Evolutionary conservation across 2,113 vertebrate species (phyloP).

Genomic region (Hippolais icterina): DNA sequence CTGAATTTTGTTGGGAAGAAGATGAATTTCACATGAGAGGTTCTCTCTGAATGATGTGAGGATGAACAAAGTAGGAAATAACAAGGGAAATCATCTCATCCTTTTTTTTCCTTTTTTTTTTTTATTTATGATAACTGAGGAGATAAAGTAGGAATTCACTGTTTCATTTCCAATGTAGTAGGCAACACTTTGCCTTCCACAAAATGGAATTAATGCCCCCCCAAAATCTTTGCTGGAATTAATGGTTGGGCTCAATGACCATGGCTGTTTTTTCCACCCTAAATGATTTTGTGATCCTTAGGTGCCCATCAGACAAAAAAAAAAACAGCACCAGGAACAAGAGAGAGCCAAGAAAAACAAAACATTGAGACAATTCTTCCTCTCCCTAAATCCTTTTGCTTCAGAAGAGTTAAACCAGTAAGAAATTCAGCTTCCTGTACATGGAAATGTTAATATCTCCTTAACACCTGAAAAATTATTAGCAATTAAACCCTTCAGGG

Average conservation of each 20-base stretch:
- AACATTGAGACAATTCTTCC: not conserved
- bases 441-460: not conserved
- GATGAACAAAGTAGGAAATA: not conserved
- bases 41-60: not conserved
- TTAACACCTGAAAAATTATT: not conserved
- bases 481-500: not conserved
- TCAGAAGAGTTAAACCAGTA: not conserved
- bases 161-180: not conserved
- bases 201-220: not conserved
- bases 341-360: not conserved
- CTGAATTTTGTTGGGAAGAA: not conserved
- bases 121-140: not conserved
- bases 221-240: not conserved
- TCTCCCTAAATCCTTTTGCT: not conserved
- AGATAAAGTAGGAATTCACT: not conserved
- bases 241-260: not conserved
- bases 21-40: not conserved
- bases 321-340: not conserved
- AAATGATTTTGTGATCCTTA: not conserved
- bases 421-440: not conserved
- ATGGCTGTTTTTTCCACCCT: not conserved
- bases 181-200: not conserved
- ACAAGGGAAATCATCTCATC: not conserved
- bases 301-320: not conserved
- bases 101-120: not conserved